Conservation (phyloP, 2,797 vertebrate species). For the Furcifer pardalis region DNA sequence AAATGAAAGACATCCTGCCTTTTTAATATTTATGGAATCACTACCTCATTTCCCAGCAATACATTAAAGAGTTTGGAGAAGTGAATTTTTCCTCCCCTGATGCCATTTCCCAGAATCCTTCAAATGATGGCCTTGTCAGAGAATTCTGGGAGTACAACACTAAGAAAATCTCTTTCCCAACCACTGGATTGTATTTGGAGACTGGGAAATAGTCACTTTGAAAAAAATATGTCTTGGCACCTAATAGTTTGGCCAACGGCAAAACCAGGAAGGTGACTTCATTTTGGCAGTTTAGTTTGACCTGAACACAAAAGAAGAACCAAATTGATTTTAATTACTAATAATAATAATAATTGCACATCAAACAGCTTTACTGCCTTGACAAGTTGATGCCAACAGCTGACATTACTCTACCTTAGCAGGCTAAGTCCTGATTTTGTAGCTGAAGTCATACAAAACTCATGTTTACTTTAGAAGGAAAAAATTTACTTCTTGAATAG, state of each 20-base stretch:
- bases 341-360: background rate
- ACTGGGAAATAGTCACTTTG: background rate
- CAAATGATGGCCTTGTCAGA: background rate
- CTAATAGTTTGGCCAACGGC: too few species aligned
- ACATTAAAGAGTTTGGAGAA: background rate
- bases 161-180: too few species aligned
- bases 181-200: background rate
- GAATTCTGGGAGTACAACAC: background rate
- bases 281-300: too few species aligned
- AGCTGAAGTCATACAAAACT: rapidly evolving
- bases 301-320: too few species aligned
- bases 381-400: conserved; percentile 25
- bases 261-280: too few species aligned
- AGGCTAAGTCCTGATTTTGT: conserved; percentile 15
- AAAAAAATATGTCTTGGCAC: background rate
- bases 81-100: background rate
- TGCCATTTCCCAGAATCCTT: background rate
- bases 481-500: background rate
- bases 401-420: conserved; percentile 27
- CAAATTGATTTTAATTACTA: conserved; percentile 11
- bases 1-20: background rate
- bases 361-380: background rate
- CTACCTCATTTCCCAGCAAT: background rate
- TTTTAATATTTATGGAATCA: background rate
- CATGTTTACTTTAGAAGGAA: background rate